Percentiles rank a stretch among this genome's conserved stretches.
phyloP scores from a whole-genome alignment of 1,140 invertebrate genomes.

The Drosophila takahashii region DNA sequence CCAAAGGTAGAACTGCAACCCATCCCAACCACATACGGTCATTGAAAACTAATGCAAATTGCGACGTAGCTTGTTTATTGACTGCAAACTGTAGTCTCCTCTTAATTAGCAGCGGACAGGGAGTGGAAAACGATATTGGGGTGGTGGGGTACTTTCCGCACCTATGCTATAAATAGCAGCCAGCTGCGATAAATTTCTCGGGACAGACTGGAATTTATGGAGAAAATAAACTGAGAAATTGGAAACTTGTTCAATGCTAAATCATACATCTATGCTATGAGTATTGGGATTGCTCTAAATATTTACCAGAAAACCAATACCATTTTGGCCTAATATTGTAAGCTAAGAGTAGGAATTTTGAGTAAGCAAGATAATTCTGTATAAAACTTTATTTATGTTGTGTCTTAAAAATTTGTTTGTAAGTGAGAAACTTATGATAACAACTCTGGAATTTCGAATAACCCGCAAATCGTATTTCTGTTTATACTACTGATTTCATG shows the following conservation, averaged over 20 bases:
- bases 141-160: constrained; percentile 31
- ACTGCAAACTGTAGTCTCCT: constrained; percentile 48
- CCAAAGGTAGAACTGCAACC: constrained; percentile 45
- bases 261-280: background rate
- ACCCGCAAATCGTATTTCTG: background rate
- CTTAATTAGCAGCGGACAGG: constrained; percentile 47
- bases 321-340: background rate
- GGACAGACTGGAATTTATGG: constrained; percentile 35
- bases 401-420: background rate
- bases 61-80: constrained; percentile 70
- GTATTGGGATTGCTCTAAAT: background rate
- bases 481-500: background rate
- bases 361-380: background rate
- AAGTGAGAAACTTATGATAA: background rate
- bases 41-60: constrained; percentile 69
- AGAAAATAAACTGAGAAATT: constrained; percentile 24
- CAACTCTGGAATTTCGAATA: background rate
- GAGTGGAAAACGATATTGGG: background rate
- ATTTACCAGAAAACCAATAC: background rate
- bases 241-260: constrained; percentile 2
- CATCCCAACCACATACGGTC: constrained; percentile 23
- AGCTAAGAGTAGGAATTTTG: background rate
- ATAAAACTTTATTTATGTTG: background rate
- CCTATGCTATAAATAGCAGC: constrained; percentile 72
- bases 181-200: constrained; percentile 50